Base-by-base conservation (phyloP, 2,113 vertebrate species). In the Chascanopsetta lugubris region DNA sequence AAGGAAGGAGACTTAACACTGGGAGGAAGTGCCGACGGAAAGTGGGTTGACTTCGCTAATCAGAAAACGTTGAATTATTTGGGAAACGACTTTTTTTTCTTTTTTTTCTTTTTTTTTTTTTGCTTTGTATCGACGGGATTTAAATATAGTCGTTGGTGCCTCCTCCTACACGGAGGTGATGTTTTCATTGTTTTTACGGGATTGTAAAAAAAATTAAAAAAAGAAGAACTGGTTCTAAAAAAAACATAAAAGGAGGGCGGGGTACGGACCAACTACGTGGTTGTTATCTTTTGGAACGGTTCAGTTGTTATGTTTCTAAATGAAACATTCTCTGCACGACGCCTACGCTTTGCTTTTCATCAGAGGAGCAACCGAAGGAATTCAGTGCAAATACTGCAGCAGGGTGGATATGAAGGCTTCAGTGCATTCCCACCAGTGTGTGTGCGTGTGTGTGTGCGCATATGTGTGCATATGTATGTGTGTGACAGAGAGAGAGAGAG, bases 311-410 rank as follows among this genome's bases (percentile, higher is more conserved):
- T 74, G 42, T 43, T 66, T 72, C 45, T 32, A 82, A 79, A 85
- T 75, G 49, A 83, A 56, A 72, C 83, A 91, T 92, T 90, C 85
- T 22, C 74, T 4, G 36, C 59, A 91, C 90, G 43, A 66, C 77
- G 67, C 48, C 1, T 45, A 57, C 36, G 12, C 50, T 26, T 71
- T 86, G 79, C 83, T 88, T 75, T 49, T 59, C 60, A 70, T 70
- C 27, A 10, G 59, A 15, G 47, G 69, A 71, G 59, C 66, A 77
- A 85, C 58, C 50, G 62, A 60, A 74, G 51, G 54, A 86, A 81
- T 87, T 62, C 17, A 32, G 60, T 22, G 49, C 54, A 73, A 84
- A 86, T 12, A 79, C 74, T 3, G 43, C 63, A 78, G 61, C 55
- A 56, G 25, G 50, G 62, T 27, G 53, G 18, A 72, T 32, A 32